Percentiles rank a stretch among this genome's conserved stretches.
phyloP scores from a whole-genome alignment of 1,140 invertebrate genomes.

The Lordiphosa mommai region DNA sequence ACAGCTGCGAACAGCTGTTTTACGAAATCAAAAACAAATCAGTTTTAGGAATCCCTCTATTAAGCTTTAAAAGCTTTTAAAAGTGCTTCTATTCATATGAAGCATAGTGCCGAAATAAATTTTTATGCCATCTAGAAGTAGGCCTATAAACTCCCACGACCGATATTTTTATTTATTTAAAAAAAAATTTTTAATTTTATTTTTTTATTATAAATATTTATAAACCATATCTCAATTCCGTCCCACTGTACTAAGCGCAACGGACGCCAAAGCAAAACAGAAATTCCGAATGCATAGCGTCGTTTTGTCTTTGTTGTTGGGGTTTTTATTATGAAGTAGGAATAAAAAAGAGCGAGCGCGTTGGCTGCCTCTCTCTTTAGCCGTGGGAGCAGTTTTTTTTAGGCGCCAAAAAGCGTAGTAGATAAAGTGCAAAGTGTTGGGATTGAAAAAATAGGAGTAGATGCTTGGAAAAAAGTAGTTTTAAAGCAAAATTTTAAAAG shows the following conservation, averaged over 20 bases:
- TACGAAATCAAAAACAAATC: too few relatives aligned
- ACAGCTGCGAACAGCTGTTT: too few relatives aligned
- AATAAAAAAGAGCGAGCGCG: constrained; percentile 13
- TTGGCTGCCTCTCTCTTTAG: constrained; percentile 1
- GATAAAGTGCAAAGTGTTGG: neutral
- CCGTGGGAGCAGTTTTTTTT: constrained; percentile 7
- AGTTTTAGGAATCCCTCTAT: too few relatives aligned
- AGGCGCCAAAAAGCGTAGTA: constrained; percentile 25
- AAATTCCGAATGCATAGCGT: constrained; percentile 57
- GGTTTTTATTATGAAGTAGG: constrained; percentile 14
- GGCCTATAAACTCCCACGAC: too few relatives aligned
- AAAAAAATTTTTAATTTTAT: too few relatives aligned
- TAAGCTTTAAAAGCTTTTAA: too few relatives aligned
- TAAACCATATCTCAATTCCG: too few relatives aligned
- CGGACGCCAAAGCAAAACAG: constrained; percentile 73
- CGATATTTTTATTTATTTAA: too few relatives aligned
- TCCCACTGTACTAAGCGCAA: constrained; percentile 17
- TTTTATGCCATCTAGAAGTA: too few relatives aligned
- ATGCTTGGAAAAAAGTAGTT: constrained; percentile 17
- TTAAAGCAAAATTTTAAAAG: neutral
- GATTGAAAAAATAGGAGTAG: constrained; percentile 17
- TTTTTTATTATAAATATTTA: too few relatives aligned
- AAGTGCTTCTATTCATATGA: too few relatives aligned
- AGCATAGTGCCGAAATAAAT: too few relatives aligned
- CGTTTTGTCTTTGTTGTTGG: constrained; percentile 23